phyloP scores from a whole-genome alignment of 23 tunicate genomes.

The Halocynthia roretzi region DNA sequence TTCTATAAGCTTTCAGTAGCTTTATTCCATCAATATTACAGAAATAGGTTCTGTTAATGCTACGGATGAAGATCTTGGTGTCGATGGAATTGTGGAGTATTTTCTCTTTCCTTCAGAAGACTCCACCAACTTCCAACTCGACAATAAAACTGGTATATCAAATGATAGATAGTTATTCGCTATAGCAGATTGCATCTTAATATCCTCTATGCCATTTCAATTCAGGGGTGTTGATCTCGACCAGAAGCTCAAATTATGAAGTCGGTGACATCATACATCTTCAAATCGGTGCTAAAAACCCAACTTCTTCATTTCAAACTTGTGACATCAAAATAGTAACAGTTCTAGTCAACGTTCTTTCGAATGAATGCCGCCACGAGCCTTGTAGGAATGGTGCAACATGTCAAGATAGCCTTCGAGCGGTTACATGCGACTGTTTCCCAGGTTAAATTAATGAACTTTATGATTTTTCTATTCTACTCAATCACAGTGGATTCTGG shows the following conservation, averaged over 20 bases:
- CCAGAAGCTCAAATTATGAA: slow-evolving; percentile 7
- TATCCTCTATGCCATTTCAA: not conserved
- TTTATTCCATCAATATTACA: too few relatives aligned
- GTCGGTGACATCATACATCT: slow-evolving; percentile 42
- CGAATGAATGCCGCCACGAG: slow-evolving; percentile 44
- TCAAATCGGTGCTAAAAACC: slow-evolving; percentile 46
- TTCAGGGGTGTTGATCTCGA: slow-evolving; percentile 40
- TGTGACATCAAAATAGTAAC: not conserved
- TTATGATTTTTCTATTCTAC: too few relatives aligned
- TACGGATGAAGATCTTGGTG: slow-evolving; percentile 50
- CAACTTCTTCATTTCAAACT: slow-evolving; percentile 4
- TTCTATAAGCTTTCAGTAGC: too few relatives aligned
- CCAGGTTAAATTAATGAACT: slow-evolving; percentile 36
- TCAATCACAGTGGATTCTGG: too few relatives aligned
- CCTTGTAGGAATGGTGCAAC: slow-evolving; percentile 66
- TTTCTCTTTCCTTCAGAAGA: slow-evolving; percentile 36
- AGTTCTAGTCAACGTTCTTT: slow-evolving; percentile 20
- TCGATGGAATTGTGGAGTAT: slow-evolving; percentile 37
- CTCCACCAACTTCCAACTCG: slow-evolving; percentile 20
- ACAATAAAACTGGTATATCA: slow-evolving; percentile 33
- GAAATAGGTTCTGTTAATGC: slow-evolving; percentile 25
- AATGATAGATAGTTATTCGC: not conserved
- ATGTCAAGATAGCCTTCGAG: slow-evolving; percentile 35
- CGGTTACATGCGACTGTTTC: slow-evolving; percentile 35
- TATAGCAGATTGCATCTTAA: not conserved